Conservation (phyloP, 2,888 invertebrate species). For the Clostera curtula region DNA sequence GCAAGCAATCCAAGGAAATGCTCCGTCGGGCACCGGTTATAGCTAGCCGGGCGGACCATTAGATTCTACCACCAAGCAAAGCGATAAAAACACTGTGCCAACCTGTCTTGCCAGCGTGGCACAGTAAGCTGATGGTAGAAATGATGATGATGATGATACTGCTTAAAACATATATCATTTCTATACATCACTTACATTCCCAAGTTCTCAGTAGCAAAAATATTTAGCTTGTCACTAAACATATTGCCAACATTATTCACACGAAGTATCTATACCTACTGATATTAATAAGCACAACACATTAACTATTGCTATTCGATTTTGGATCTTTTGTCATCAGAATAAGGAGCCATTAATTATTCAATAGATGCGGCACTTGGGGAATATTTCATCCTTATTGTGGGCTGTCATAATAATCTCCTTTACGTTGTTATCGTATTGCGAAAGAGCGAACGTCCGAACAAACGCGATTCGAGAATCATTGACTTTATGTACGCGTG, state of each 20-base stretch:
- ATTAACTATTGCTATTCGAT: constrained; percentile 6
- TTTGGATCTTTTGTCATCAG: constrained; percentile 8
- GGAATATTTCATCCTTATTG: constrained; percentile 42
- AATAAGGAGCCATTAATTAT: no score
- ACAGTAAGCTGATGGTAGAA: no score
- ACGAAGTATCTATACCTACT: constrained; percentile 22
- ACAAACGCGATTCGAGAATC: constrained; percentile 20
- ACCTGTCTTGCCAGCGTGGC: no score
- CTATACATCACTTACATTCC: constrained; percentile 13
- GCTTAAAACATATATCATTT: no score
- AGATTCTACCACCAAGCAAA: no score
- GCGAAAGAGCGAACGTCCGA: constrained; percentile 28
- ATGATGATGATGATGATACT: no score
- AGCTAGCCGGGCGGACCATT: no score
- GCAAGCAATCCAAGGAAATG: no score
- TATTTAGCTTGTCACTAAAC: constrained; percentile 48
- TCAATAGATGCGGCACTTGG: no score
- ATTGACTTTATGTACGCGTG: constrained; percentile 9
- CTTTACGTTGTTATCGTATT: constrained; percentile 33
- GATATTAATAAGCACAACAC: constrained; percentile 8
- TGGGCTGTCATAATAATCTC: constrained; percentile 42
- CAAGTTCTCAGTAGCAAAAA: constrained; percentile 42
- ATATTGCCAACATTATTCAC: constrained; percentile 49
- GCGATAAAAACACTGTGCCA: no score
- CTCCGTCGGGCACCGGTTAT: no score